phyloP scores from a whole-genome alignment of 2,888 invertebrate genomes.

The Drosophila borborema region DNA sequence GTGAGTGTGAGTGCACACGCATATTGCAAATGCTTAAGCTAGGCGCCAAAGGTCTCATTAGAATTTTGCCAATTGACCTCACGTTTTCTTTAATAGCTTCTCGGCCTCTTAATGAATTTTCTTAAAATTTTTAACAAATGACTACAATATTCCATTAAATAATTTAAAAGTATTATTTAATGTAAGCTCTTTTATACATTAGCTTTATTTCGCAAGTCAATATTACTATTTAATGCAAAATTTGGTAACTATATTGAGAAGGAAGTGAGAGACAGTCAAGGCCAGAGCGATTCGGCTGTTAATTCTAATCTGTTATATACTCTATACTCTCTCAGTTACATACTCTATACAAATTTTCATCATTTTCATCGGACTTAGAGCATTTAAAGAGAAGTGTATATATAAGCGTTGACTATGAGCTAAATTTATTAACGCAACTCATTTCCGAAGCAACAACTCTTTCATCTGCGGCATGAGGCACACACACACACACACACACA shows the following conservation, averaged over 20 bases:
- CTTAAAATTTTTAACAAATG: not conserved
- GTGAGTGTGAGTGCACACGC: too few relatives aligned
- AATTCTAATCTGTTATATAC: not conserved
- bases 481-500: constrained; percentile 35
- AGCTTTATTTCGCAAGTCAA: not conserved
- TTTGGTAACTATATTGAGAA: too few relatives aligned
- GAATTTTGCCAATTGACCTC: not conserved
- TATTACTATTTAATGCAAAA: not conserved
- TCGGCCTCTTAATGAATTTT: not conserved
- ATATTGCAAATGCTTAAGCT: too few relatives aligned
- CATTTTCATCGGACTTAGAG: not conserved
- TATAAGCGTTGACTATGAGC: constrained; percentile 63
- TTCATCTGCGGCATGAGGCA: constrained; percentile 57
- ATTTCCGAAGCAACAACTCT: constrained; percentile 58
- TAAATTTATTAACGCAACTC: constrained; percentile 77
- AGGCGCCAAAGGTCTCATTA: not conserved
- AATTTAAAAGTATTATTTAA: not conserved
- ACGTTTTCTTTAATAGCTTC: not conserved
- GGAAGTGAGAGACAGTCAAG: too few relatives aligned
- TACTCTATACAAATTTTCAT: not conserved
- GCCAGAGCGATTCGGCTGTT: not conserved
- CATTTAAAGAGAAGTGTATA: constrained; percentile 9
- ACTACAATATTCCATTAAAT: not conserved
- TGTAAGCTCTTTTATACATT: not conserved
- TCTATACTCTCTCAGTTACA: too few relatives aligned